Evolutionary conservation across 2,113 vertebrate species (phyloP), one percentile per base, ranked within the genome.

Genomic region (Lucifuga dentata): DNA sequence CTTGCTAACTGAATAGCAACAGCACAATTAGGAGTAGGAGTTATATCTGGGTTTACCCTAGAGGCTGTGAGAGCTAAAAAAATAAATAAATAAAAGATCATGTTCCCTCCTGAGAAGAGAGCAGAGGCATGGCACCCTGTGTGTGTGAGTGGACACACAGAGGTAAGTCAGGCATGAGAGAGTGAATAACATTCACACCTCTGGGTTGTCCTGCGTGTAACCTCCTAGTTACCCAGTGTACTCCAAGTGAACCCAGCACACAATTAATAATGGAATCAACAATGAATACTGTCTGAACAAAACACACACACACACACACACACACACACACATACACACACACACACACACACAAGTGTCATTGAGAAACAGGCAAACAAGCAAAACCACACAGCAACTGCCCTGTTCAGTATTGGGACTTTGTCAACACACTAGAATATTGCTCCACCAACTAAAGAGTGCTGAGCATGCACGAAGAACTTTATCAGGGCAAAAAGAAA

Each of bases 221-320:
- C 88, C 90, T 81, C 84, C 60, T 70, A 51, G 77, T 91, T 85
- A 92, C 87, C 89, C 84, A 75, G 52, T 91, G 91, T 85, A 90
- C 90, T 92, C 71, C 46, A 5, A 61, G 39, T 91, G 89, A 93
- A 92, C 91, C 81, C 73, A 70, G 38, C 64, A 68, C 73, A 81
- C 71, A 89, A 92, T 91, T 89, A 91, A 90, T 92, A 88, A 92
- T 87, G 75, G 86, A 89, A 89, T 90, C 75, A 84, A 88, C 79
- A 89, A 84, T 62, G 66, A 77, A 39, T 58, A 75, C 60, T 52
- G 60, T 63, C 70, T 70, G 53, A 58, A 63, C 49, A 68, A 67
- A 70, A 77, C 58, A 86, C 74, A 84, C 24, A 13, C n/a, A n/a
- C n/a, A n/a, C n/a, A n/a, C n/a, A n/a, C n/a, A n/a, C n/a, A n/a